These are phyloP conservation scores for Rhombomys opimus DNA, from an alignment of 2,113 vertebrate genomes.

Conservation along the genomic window DNA sequence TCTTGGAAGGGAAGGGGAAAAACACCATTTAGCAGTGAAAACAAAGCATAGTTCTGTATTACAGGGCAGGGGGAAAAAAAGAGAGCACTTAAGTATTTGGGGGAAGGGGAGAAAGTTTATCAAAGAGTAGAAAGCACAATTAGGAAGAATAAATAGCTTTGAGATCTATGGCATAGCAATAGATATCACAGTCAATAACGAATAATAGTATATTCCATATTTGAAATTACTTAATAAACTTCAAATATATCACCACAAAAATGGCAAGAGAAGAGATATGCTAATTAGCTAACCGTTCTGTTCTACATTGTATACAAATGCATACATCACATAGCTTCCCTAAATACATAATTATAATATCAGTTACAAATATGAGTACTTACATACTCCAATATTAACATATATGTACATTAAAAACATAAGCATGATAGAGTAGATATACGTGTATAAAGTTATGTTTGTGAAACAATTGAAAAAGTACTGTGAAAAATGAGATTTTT, in stretches of 20 bases:
- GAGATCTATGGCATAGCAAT: not conserved
- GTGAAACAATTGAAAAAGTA: constrained; percentile 46
- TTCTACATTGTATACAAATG: not conserved
- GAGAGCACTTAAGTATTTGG: not conserved
- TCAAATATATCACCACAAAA: not conserved
- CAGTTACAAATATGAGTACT: not conserved
- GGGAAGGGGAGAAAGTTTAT: not conserved
- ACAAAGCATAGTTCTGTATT: constrained; percentile 22
- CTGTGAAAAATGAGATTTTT: constrained; percentile 14
- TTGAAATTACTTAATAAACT: not conserved
- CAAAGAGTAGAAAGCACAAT: not conserved
- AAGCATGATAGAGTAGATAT: not conserved
- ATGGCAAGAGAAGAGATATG: not conserved
- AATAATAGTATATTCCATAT: not conserved
- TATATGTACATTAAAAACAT: not conserved
- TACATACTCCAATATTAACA: not conserved
- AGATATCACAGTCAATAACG: not conserved
- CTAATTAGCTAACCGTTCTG: not conserved
- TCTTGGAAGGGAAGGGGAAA: constrained; percentile 67
- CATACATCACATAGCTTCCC: not conserved
- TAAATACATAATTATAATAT: not conserved
- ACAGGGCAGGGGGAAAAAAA: not conserved
- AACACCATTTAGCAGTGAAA: constrained; percentile 45
- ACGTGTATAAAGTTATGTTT: not conserved
- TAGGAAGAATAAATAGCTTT: not conserved